A percentile compares a stretch with the other conserved stretches of the same genome.
phyloP scores from a whole-genome alignment of 2,797 vertebrate species.

The Epinephelus malabaricus region DNA sequence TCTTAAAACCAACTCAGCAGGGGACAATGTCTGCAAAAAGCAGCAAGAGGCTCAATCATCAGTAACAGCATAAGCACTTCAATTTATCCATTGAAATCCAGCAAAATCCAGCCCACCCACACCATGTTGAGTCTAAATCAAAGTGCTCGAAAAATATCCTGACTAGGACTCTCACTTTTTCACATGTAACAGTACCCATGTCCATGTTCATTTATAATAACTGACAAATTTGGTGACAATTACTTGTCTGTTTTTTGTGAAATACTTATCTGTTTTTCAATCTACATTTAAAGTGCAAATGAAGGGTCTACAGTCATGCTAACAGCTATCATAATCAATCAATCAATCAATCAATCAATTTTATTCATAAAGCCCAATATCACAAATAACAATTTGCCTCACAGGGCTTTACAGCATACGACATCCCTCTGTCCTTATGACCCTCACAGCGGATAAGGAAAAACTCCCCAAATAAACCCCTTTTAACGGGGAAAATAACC shows the following conservation, averaged over 20 bases:
- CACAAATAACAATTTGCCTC: too few relatives aligned
- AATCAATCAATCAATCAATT: too few relatives aligned
- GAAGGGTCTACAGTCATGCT: background rate
- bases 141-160: slow-evolving; percentile 25
- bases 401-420: too few relatives aligned
- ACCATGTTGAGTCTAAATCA: slow-evolving; percentile 44
- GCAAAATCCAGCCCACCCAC: slow-evolving; percentile 46
- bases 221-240: background rate
- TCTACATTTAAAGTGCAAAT: too few relatives aligned
- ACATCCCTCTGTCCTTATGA: too few relatives aligned
- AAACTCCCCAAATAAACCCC: too few relatives aligned
- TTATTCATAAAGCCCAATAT: too few relatives aligned
- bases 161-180: background rate
- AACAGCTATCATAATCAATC: too few relatives aligned
- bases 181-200: background rate
- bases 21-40: slow-evolving; percentile 62
- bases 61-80: slow-evolving; percentile 66
- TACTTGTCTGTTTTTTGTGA: background rate
- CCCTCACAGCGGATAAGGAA: too few relatives aligned
- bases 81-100: slow-evolving; percentile 65
- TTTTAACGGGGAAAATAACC: too few relatives aligned
- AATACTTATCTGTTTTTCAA: background rate
- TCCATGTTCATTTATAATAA: background rate
- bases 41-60: slow-evolving; percentile 63
- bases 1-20: slow-evolving; percentile 65